Conservation (phyloP, 2,113 vertebrate genomes). For the Corythornis cristatus region DNA sequence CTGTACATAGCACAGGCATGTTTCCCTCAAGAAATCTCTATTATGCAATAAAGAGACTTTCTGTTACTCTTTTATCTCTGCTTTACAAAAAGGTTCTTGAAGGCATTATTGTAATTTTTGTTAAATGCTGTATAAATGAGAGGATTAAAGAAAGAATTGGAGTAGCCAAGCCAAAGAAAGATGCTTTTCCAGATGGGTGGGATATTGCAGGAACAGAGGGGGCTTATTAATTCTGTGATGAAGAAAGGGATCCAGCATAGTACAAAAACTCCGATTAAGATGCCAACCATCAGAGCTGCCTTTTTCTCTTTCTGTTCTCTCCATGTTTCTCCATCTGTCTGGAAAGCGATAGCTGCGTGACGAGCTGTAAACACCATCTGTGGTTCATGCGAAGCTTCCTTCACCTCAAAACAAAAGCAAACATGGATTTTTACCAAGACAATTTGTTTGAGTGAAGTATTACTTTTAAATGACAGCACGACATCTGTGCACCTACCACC, state of each 20-base stretch:
- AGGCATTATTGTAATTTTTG: constrained; percentile 78
- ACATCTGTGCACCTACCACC: constrained; percentile 36
- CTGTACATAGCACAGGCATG: background rate
- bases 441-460: constrained; percentile 28
- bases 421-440: constrained; percentile 43
- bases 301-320: constrained; percentile 75
- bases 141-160: constrained; percentile 79
- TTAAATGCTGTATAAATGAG: constrained; percentile 79
- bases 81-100: constrained; percentile 73
- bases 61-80: constrained; percentile 49
- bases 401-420: constrained; percentile 71
- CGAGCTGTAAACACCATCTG: constrained; percentile 69
- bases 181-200: constrained; percentile 75
- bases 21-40: background rate
- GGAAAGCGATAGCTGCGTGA: constrained; percentile 51
- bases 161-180: constrained; percentile 78
- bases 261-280: constrained; percentile 74
- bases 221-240: constrained; percentile 69
- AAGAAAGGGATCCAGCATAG: constrained; percentile 79
- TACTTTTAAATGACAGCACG: constrained; percentile 41
- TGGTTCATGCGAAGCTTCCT: constrained; percentile 48
- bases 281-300: constrained; percentile 75
- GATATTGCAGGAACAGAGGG: constrained; percentile 74
- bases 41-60: background rate
- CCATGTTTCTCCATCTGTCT: constrained; percentile 68